Conservation (phyloP, 2,113 vertebrate genomes). For the Halichoerus grypus region DNA sequence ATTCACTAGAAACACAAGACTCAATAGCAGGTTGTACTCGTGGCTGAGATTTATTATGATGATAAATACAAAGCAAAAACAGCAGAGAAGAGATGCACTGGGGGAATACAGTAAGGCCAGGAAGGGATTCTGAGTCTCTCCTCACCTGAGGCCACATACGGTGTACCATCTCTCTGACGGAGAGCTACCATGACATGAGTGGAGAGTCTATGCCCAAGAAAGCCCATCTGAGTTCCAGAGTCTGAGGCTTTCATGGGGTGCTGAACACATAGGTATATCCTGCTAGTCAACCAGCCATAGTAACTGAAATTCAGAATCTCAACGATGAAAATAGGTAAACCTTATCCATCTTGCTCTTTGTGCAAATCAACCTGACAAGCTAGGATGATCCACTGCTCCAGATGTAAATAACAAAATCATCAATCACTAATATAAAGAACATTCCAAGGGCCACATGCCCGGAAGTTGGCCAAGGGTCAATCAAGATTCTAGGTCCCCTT, state of each 20-base stretch:
- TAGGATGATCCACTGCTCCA: not conserved
- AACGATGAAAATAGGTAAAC: not conserved
- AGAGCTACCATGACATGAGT: not conserved
- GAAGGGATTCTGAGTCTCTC: not conserved
- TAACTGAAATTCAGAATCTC: not conserved
- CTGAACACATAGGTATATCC: not conserved
- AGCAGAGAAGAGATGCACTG: not conserved
- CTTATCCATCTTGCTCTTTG: not conserved
- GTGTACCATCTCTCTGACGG: not conserved
- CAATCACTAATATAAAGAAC: not conserved
- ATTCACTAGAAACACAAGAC: not conserved
- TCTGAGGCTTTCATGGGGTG: not conserved
- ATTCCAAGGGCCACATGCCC: not conserved
- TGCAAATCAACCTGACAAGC: not conserved
- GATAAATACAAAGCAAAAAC: not conserved
- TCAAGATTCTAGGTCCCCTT: not conserved
- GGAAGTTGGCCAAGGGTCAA: not conserved
- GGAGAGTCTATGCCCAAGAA: not conserved
- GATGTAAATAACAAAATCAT: not conserved
- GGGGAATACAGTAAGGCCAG: not conserved
- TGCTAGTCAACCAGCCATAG: not conserved
- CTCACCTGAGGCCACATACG: not conserved
- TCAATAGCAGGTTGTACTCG: not conserved
- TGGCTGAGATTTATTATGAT: not conserved
- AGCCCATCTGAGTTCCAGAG: not conserved